phyloP scores from a whole-genome alignment of 2,113 vertebrate species.

The Dasypus novemcinctus region DNA sequence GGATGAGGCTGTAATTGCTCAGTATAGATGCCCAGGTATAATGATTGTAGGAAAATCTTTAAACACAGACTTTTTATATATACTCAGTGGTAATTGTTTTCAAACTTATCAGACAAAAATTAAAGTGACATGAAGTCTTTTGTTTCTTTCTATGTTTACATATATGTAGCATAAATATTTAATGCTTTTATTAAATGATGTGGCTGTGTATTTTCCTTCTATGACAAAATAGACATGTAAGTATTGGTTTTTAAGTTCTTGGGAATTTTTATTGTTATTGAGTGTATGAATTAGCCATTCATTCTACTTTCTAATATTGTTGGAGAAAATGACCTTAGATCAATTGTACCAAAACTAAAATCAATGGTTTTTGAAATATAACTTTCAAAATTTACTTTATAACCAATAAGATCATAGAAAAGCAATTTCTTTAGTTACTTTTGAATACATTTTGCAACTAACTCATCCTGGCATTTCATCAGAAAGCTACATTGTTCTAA shows the following conservation, averaged over 20 bases:
- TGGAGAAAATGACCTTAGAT: background rate
- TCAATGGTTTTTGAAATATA: constrained; percentile 29
- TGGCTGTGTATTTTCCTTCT: background rate
- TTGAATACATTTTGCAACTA: constrained; percentile 1
- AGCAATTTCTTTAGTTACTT: constrained; percentile 9
- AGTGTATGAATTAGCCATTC: background rate
- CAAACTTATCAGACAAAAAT: background rate
- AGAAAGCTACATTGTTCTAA: background rate
- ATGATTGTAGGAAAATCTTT: background rate
- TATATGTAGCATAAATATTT: background rate
- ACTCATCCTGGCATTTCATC: background rate
- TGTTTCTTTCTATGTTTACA: background rate
- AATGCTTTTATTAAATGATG: background rate
- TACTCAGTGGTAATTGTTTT: background rate
- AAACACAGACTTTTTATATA: background rate
- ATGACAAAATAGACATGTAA: background rate
- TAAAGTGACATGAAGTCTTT: background rate
- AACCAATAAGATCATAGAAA: constrained; percentile 14
- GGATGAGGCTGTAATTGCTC: background rate
- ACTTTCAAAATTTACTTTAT: background rate
- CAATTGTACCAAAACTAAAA: constrained; percentile 34
- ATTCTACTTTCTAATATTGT: background rate
- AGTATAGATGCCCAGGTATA: background rate
- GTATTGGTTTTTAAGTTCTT: background rate
- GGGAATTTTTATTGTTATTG: background rate